phyloP scores from a whole-genome alignment of 2,797 vertebrate species.

The Catharus ustulatus region DNA sequence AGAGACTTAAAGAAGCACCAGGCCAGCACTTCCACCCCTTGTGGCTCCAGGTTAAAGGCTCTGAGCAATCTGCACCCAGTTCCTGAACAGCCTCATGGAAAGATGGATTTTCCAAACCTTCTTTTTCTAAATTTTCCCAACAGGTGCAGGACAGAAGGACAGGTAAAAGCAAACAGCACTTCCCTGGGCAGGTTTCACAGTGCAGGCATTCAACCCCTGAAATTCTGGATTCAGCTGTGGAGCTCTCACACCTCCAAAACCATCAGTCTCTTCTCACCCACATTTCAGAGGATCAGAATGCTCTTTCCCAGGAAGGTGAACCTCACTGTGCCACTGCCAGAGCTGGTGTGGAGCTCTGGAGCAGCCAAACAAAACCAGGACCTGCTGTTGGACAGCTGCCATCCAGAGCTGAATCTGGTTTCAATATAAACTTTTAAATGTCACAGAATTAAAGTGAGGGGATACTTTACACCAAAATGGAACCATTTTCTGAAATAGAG shows the following conservation, averaged over 20 bases:
- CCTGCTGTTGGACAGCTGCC: background rate
- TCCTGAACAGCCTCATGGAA: background rate
- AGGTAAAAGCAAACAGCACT: rapidly evolving
- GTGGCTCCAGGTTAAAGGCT: background rate
- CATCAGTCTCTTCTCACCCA: background rate
- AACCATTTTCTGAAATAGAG: background rate
- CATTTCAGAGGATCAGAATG: background rate
- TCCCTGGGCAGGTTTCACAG: background rate
- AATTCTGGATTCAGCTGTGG: background rate
- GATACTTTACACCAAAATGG: background rate
- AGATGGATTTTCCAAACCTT: background rate
- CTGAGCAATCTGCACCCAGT: background rate
- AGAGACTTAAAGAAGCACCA: background rate
- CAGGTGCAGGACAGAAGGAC: background rate
- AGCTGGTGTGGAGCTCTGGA: background rate
- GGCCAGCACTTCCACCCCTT: background rate
- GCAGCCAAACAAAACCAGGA: background rate
- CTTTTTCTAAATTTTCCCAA: background rate
- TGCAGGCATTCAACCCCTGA: background rate
- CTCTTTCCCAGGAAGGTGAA: background rate
- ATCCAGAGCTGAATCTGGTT: background rate
- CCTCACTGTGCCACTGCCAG: background rate
- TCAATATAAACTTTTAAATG: background rate
- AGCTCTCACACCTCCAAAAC: background rate
- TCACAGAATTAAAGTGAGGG: background rate